Percentiles rank a stretch among this genome's conserved stretches.
These are phyloP conservation scores for Hemichromis elongatus DNA, from an alignment of 2,113 vertebrate species.

Conservation along the genomic window DNA sequence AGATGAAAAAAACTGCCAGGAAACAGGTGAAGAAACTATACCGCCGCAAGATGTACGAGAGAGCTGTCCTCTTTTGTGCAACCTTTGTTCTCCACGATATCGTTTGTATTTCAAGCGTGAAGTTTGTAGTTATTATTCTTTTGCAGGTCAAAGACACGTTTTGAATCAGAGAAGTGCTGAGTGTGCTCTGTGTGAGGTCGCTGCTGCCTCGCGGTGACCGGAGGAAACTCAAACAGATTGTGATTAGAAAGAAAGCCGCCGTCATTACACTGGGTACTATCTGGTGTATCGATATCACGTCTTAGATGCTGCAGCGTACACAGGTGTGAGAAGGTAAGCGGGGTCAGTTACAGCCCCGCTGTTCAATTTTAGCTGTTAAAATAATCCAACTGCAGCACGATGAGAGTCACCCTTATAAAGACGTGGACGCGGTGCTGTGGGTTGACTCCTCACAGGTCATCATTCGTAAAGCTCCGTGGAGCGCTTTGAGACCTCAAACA, in stretches of 20 bases:
- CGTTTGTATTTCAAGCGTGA: background rate
- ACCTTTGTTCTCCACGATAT: background rate
- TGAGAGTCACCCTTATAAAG: background rate
- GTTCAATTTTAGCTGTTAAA: background rate
- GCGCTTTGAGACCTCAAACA: background rate
- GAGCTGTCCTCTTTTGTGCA: background rate
- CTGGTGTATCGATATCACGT: too few relatives aligned
- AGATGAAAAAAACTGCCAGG: conserved; percentile 88
- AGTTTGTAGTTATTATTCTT: background rate
- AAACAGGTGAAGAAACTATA: conserved; percentile 68
- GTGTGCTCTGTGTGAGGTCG: background rate
- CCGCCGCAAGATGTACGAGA: too few relatives aligned
- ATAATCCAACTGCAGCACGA: background rate
- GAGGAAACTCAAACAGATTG: background rate
- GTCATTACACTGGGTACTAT: background rate
- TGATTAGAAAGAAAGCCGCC: background rate
- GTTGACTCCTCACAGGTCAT: background rate
- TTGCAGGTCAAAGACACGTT: background rate
- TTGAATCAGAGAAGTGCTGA: background rate
- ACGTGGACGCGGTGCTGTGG: background rate
- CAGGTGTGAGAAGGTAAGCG: background rate
- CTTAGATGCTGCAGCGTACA: background rate
- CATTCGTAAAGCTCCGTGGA: background rate
- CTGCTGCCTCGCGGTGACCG: background rate
- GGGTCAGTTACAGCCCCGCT: background rate